Evolutionary conservation across 53 echinoderm and acorn worm species (phyloP).

Genomic region (Glandiceps talaboti): DNA sequence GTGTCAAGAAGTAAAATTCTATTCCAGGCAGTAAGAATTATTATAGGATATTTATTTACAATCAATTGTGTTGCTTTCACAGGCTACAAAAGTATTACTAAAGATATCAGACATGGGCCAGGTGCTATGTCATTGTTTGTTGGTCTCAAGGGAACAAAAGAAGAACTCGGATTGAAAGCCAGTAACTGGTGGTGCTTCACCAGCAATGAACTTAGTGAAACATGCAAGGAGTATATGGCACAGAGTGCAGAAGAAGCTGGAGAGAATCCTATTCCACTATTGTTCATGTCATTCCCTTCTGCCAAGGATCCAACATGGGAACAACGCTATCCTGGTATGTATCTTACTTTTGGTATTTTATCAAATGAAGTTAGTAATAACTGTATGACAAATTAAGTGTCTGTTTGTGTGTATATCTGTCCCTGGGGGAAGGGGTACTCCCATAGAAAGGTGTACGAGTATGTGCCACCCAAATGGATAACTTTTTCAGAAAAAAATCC

Average conservation of each 20-base stretch:
- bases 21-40: no score
- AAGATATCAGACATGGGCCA: slow-evolving; percentile 44
- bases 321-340: slow-evolving; percentile 69
- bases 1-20: no score
- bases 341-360: no score
- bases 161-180: slow-evolving; percentile 52
- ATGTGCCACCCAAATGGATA: no score
- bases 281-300: slow-evolving; percentile 89
- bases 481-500: no score
- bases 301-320: slow-evolving; percentile 79
- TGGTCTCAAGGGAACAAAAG: slow-evolving; percentile 46
- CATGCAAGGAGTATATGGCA: slow-evolving; percentile 34
- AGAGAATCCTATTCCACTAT: slow-evolving; percentile 35
- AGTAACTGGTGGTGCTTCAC: slow-evolving; percentile 59
- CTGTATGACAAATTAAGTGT: no score
- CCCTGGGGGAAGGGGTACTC: no score
- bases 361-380: no score
- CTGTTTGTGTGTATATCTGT: no score
- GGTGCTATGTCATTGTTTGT: slow-evolving; percentile 70
- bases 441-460: no score
- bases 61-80: no score
- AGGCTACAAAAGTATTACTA: slow-evolving; percentile 11
- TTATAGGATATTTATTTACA: no score
- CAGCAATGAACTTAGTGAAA: slow-evolving; percentile 21
- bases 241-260: slow-evolving; percentile 30